Evolutionary conservation across 2,797 vertebrate species (phyloP).

Genomic region (Triplophysa bombifrons): DNA sequence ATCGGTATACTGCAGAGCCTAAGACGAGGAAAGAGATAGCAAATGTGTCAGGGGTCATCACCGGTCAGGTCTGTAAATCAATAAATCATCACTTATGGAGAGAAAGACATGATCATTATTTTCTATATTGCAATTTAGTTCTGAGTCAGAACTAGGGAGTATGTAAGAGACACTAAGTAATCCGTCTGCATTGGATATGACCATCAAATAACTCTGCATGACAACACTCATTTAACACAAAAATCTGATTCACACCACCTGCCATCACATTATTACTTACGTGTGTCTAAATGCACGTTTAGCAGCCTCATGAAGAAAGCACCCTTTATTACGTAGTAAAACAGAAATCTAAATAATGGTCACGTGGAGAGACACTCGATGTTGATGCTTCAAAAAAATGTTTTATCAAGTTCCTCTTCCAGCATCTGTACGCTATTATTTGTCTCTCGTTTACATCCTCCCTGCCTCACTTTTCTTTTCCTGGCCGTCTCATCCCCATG

Average conservation of each 20-base stretch:
- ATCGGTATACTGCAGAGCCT: not conserved
- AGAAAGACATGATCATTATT: constrained; percentile 1
- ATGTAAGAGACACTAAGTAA: not conserved
- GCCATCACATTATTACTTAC: not conserved
- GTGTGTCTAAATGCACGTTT: not conserved
- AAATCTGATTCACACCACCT: not conserved
- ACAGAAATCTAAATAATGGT: not conserved
- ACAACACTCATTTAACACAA: constrained; percentile 2
- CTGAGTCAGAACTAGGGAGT: not conserved
- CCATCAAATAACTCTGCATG: constrained; percentile 34
- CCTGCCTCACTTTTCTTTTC: not conserved
- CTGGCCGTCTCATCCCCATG: constrained; percentile 4
- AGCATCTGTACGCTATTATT: constrained; percentile 15
- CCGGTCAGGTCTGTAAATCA: not conserved
- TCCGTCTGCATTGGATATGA: constrained; percentile 21
- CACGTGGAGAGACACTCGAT: not conserved
- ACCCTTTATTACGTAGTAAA: not conserved
- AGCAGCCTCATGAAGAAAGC: not conserved
- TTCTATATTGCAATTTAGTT: not conserved
- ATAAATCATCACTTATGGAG: not conserved
- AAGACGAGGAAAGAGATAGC: not conserved
- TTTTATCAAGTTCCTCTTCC: constrained; percentile 5
- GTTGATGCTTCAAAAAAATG: not conserved
- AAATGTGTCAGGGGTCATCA: not conserved
- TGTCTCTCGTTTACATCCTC: not conserved